These are phyloP conservation scores for Toxotes chatareus DNA, from an alignment of 2,113 vertebrate species.

Conservation along the genomic window DNA sequence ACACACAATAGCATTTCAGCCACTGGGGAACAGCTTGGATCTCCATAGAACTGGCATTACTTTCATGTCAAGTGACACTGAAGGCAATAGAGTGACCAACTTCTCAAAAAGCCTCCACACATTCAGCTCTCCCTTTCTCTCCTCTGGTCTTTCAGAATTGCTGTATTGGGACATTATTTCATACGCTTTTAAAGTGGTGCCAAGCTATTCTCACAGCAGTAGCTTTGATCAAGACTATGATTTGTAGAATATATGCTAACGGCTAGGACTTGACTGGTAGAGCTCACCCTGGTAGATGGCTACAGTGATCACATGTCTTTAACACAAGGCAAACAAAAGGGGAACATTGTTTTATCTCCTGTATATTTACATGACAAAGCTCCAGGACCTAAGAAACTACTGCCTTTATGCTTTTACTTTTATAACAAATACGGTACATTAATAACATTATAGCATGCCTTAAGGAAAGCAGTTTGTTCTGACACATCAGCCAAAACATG, in stretches of 20 bases:
- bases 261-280: conserved; percentile 38
- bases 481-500: conserved; percentile 15
- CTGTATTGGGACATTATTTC: conserved; percentile 73
- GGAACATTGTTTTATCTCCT: conserved; percentile 11
- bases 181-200: conserved; percentile 76
- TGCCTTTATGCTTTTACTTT: background rate
- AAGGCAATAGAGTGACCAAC: conserved; percentile 76
- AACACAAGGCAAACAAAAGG: conserved; percentile 45
- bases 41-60: conserved; percentile 74
- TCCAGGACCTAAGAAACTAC: background rate
- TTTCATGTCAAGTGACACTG: conserved; percentile 80
- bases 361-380: conserved; percentile 14
- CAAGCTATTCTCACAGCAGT: conserved; percentile 64
- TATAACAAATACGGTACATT: background rate
- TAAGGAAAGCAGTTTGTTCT: conserved; percentile 15
- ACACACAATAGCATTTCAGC: conserved; percentile 78
- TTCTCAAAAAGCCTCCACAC: conserved; percentile 49
- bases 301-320: conserved; percentile 40
- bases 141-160: conserved; percentile 54
- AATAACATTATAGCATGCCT: background rate
- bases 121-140: conserved; percentile 56
- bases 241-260: conserved; percentile 59
- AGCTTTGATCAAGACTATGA: conserved; percentile 68
- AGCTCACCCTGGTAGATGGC: conserved; percentile 14
- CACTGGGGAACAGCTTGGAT: conserved; percentile 76